These are phyloP conservation scores for Sapajus apella DNA, from an alignment of 2,113 vertebrate genomes.

Conservation along the genomic window DNA sequence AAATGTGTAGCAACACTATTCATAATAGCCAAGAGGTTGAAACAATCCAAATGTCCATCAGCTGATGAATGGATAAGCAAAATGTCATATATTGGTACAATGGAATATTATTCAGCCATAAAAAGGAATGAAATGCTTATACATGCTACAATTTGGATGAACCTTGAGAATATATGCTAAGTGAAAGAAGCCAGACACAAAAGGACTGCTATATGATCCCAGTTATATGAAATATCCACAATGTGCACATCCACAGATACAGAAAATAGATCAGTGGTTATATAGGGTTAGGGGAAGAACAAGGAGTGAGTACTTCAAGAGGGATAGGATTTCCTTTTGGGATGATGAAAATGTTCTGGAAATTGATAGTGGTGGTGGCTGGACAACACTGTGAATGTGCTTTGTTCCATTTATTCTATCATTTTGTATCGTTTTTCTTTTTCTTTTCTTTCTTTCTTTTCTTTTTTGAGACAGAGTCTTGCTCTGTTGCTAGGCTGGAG, in stretches of 20 bases:
- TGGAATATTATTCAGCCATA: neutral
- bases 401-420: neutral
- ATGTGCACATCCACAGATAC: neutral
- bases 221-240: neutral
- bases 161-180: neutral
- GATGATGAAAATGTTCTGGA: neutral
- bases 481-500: too few relatives aligned
- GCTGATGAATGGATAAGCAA: neutral
- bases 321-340: neutral
- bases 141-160: neutral
- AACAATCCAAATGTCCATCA: neutral
- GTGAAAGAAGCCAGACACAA: slow-evolving; percentile 1
- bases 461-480: too few relatives aligned
- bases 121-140: neutral
- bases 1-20: neutral
- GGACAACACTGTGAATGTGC: neutral
- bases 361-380: neutral
- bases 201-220: neutral
- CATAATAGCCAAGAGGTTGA: neutral
- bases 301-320: neutral
- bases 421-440: neutral
- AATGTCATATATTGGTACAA: neutral
- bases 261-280: neutral
- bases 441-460: too few relatives aligned
- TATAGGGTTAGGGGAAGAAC: neutral